phyloP scores from a whole-genome alignment of 2,797 vertebrate genomes.

The Sciaenops ocellatus region DNA sequence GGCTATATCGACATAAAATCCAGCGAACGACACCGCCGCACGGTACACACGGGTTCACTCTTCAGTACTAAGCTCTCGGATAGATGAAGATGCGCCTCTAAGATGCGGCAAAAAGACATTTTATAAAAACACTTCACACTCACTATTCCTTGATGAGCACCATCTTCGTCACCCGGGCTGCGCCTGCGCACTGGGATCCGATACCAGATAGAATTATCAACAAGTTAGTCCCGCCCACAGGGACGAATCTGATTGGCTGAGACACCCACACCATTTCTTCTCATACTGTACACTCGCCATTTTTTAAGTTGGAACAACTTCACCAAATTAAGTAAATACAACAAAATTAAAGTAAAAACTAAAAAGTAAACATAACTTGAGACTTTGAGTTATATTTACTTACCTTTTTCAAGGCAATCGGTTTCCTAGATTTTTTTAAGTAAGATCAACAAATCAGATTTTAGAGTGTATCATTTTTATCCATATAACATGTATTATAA shows the following conservation, averaged over 20 bases:
- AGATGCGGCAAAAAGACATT: slow-evolving; percentile 47
- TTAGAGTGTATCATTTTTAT: no score
- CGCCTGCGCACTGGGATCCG: slow-evolving; percentile 80
- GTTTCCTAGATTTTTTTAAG: no score
- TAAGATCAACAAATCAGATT: no score
- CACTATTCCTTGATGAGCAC: slow-evolving; percentile 98
- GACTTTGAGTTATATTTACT: no score
- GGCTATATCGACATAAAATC: background rate
- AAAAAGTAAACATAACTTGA: no score
- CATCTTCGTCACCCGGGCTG: slow-evolving; percentile 90
- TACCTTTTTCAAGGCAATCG: no score
- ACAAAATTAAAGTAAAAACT: no score
- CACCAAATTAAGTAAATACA: no score
- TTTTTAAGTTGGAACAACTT: no score
- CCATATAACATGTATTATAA: background rate
- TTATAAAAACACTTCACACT: slow-evolving; percentile 81
- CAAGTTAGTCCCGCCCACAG: slow-evolving; percentile 69
- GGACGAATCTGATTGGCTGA: slow-evolving; percentile 63
- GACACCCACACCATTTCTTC: slow-evolving; percentile 14
- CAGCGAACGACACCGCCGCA: background rate
- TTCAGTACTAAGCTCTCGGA: rapidly evolving
- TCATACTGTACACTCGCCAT: background rate
- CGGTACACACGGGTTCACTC: background rate
- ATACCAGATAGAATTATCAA: slow-evolving; percentile 66
- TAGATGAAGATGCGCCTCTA: background rate